phyloP scores from a whole-genome alignment of 2,113 vertebrate genomes.

The Petrocephalus zakoni region DNA sequence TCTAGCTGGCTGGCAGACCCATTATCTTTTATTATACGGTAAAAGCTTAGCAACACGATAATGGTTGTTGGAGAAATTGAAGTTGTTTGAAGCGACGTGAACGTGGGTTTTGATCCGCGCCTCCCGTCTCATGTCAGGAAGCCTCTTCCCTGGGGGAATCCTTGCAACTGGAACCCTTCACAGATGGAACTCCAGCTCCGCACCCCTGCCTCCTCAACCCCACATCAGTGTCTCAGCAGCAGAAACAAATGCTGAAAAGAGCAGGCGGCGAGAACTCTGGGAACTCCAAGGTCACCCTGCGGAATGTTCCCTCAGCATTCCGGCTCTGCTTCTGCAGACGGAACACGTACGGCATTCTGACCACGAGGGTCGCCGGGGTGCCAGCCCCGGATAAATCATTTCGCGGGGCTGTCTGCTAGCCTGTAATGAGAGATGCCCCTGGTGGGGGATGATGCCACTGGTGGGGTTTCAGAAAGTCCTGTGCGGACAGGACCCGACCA shows the following conservation, averaged over 20 bases:
- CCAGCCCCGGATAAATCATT: slow-evolving; percentile 29
- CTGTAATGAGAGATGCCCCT: slow-evolving; percentile 40
- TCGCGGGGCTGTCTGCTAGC: not conserved
- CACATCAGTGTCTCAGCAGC: not conserved
- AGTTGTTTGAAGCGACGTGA: slow-evolving; percentile 4
- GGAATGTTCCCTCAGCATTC: not conserved
- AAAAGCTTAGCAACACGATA: not conserved
- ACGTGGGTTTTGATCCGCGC: not conserved
- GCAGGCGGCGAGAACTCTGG: not conserved
- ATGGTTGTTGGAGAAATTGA: slow-evolving; percentile 3
- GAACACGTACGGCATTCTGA: not conserved
- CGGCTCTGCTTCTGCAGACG: not conserved
- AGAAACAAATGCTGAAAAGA: not conserved
- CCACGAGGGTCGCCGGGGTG: not conserved
- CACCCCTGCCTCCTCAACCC: not conserved
- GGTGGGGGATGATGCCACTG: not conserved
- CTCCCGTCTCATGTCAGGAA: not conserved
- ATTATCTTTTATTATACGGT: slow-evolving; percentile 9
- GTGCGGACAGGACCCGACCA: not conserved
- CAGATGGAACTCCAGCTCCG: not conserved
- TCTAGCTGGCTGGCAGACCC: slow-evolving; percentile 5
- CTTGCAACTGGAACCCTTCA: not conserved
- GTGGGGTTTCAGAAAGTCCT: not conserved
- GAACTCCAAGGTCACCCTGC: not conserved
- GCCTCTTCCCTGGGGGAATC: not conserved